Base-by-base conservation (phyloP, 2,113 vertebrate genomes). In the Pantherophis guttatus region DNA sequence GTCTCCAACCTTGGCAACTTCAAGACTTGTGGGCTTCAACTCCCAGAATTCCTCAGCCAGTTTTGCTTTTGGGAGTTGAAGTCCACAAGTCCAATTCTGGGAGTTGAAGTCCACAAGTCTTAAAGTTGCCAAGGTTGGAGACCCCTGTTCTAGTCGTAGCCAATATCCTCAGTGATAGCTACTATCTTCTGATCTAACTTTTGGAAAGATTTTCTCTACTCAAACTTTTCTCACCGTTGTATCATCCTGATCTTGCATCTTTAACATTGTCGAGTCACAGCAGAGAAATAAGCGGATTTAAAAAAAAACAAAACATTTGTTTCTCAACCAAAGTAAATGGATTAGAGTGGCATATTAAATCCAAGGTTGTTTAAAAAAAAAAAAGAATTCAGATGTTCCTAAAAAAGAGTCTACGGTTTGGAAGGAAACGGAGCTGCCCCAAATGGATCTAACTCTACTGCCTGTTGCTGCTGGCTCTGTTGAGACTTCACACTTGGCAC, bases 351-450 rank as follows among this genome's bases (percentile, higher is more conserved):
- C 94, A 75, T 90, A 92, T 93, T 94, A 94, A 96, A 94, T 57
- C 95, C 93, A 94, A 92, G 62, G 91, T 29, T 62, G 3, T 59
- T 59, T 24, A 3, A 26, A 58, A 58, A 26, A 29, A 62, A 4
- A 94, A 92, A 8, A 13, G 1, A 86, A 95, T 90, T 87, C 23
- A n/a, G 59, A 93, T 65, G 81, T 92, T 54, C 0, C 0, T 8
- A 26, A 62, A 62, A 58, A 62, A 97, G 92, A 58, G 89, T 96
- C 98, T 97, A 99, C 96, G 98, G 98, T 97, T 99, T 99, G 13
- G 98, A 98, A 96, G 99, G 99, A 95, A 99, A 99, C 0, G 99
- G 99, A 75, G 99, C 99, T 0, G 99, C 98, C 94, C 99, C 99
- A n/a, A 99, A 99, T 2, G 99, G 99, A 97, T 99, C 99, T 11